Evolutionary conservation across 64 coral and sea anemone genomes (phyloP).

Genomic region (Pocillopora damicornis): DNA sequence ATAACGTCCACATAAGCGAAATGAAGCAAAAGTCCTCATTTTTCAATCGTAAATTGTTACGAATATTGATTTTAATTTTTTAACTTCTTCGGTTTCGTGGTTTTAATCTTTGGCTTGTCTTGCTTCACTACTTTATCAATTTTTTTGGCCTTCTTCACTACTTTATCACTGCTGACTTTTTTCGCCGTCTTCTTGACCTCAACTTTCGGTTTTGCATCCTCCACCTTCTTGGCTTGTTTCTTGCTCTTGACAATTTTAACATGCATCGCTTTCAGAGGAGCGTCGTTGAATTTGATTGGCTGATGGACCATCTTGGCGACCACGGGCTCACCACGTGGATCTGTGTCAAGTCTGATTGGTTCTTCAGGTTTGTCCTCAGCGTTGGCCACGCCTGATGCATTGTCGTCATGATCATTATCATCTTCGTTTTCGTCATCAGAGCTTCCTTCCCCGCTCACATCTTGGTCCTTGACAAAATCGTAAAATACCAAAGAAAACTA

Average conservation of each 20-base stretch:
- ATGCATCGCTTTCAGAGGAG: neutral
- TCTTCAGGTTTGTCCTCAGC: neutral
- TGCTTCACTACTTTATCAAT: neutral
- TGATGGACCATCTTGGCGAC: conserved; percentile 18
- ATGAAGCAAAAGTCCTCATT: neutral
- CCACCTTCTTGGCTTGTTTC: neutral
- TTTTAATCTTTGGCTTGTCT: neutral
- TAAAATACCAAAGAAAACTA: neutral
- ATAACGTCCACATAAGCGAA: neutral
- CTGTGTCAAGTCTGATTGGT: conserved; percentile 29
- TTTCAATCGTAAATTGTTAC: neutral
- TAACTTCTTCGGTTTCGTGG: neutral
- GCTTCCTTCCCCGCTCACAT: conserved; percentile 1
- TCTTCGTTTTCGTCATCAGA: conserved; percentile 28
- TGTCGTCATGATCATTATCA: conserved; percentile 19
- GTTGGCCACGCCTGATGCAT: neutral
- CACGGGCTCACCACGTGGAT: conserved; percentile 20
- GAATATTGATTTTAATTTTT: neutral
- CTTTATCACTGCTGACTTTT: neutral
- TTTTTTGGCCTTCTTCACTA: conserved; percentile 6
- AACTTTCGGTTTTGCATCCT: conserved; percentile 2
- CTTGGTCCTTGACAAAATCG: neutral
- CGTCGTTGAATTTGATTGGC: conserved; percentile 35
- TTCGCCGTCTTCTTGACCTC: neutral
- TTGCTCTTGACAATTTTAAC: conserved; percentile 5